phyloP scores from a whole-genome alignment of 1,140 invertebrate species.

The Archivesica marissinica region DNA sequence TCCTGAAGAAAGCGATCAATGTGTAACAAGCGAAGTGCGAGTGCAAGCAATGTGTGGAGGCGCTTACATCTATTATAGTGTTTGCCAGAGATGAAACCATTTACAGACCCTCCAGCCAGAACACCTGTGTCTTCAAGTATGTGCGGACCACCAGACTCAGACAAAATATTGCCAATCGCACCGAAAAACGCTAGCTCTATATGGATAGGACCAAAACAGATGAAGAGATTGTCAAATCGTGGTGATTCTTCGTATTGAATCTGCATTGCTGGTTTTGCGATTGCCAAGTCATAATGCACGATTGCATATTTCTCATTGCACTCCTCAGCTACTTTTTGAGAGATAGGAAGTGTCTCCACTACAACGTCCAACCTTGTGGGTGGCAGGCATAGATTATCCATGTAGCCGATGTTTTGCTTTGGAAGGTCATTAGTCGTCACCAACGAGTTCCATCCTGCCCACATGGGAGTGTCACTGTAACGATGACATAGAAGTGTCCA shows the following conservation, averaged over 20 bases:
- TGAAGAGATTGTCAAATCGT: constrained; percentile 83
- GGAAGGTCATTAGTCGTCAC: neutral
- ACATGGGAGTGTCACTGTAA: neutral
- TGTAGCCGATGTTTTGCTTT: neutral
- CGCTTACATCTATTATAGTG: constrained; percentile 85
- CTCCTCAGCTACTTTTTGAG: neutral
- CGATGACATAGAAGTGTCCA: neutral
- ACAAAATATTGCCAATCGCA: constrained; percentile 84
- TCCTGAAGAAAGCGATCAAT: constrained; percentile 74
- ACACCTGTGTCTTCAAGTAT: constrained; percentile 83
- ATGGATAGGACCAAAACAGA: constrained; percentile 85
- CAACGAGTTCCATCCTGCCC: neutral
- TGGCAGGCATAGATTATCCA: neutral
- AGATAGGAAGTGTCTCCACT: neutral
- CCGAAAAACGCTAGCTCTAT: constrained; percentile 85
- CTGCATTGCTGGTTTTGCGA: constrained; percentile 83
- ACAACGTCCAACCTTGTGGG: neutral
- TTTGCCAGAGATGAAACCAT: constrained; percentile 82
- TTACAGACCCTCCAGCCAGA: constrained; percentile 83
- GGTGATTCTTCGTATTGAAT: constrained; percentile 80
- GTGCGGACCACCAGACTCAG: constrained; percentile 82
- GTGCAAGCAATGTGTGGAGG: constrained; percentile 83
- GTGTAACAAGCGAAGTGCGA: constrained; percentile 83
- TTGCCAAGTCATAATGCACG: constrained; percentile 82
- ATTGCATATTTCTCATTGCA: neutral